Percentiles rank a stretch among this genome's conserved stretches.
phyloP scores from a whole-genome alignment of 2,113 vertebrate species.

The Trachemys scripta region DNA sequence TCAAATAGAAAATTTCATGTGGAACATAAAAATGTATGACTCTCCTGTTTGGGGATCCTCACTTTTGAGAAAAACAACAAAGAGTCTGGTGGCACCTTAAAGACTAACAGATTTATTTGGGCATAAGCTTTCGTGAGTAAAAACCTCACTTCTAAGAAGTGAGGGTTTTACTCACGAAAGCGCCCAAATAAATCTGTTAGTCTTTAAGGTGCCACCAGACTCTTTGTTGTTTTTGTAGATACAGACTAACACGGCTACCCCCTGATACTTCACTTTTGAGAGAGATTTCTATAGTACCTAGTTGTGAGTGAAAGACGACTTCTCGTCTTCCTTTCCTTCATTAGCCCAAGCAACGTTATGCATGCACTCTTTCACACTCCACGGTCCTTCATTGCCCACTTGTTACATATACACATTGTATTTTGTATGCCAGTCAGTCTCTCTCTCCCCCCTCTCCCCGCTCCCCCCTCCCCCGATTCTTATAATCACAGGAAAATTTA shows the following conservation, averaged over 20 bases:
- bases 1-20: rapidly evolving
- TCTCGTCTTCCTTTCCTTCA: background rate
- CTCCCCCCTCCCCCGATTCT: background rate
- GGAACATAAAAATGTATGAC: background rate
- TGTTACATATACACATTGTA: background rate
- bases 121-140: too few relatives aligned
- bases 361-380: background rate
- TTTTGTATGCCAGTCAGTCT: slow-evolving; percentile 11
- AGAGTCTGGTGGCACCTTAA: too few relatives aligned
- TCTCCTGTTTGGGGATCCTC: background rate
- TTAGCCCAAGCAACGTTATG: background rate
- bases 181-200: too few relatives aligned
- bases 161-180: too few relatives aligned
- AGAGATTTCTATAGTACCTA: background rate
- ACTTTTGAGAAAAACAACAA: too few relatives aligned
- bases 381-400: background rate
- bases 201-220: too few relatives aligned
- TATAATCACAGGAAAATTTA: background rate
- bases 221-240: too few relatives aligned
- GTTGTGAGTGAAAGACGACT: background rate
- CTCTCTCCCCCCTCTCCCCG: too few relatives aligned
- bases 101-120: too few relatives aligned
- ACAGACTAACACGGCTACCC: too few relatives aligned
- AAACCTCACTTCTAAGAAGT: too few relatives aligned
- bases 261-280: too few relatives aligned